Evolutionary conservation across 92 coral and sea anemone species (phyloP), one percentile per base, ranked within the genome.

Genomic region (Umimayanthus kanabou): DNA sequence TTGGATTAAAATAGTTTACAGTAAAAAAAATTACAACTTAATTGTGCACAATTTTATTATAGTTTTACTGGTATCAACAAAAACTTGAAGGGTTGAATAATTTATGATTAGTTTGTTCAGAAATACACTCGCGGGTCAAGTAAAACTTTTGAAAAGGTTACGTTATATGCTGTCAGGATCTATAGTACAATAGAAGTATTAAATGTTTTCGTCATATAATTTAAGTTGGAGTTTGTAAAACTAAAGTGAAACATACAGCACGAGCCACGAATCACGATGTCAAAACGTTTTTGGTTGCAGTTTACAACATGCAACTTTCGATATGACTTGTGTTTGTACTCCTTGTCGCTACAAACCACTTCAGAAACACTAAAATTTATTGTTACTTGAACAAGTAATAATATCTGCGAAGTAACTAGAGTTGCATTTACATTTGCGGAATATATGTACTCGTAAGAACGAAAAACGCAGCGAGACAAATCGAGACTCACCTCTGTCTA

Each of bases 401-500:
- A 5, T 61, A 61, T 22, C 20, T 61, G 25, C 4, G 8, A 61
- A 5, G 26, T 23, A 23, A 30, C 77, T 14, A 73, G 16, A 2
- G 23, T 73, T 22, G 16, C 28, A 22, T 9, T 9, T 1, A 47
- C 45, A 47, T 47, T 8, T 47, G 45, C 45, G 45, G 7, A 47
- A 47, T 47, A 6, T 25, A 80, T 37, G 39, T 4, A 4, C 45
- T 10, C 50, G 50, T 20, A 23, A 33, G 6, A 5, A 73, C n/a
- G 28, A 58, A 22, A 33, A 69, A 55, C 26, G 47, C 70, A 61
- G 43, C 23, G 28, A 6, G 20, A 33, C 25, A 30, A 4, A 45
- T 8, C 6, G 49, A 28, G 39, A 72, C 87, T 45, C 50, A 90
- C 92, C 89, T 90, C 25, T 90, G 70, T 18, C 92, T 87, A 90